These are phyloP conservation scores for Synodontis membranacea DNA, from an alignment of 2,113 vertebrate genomes.

Conservation along the genomic window DNA sequence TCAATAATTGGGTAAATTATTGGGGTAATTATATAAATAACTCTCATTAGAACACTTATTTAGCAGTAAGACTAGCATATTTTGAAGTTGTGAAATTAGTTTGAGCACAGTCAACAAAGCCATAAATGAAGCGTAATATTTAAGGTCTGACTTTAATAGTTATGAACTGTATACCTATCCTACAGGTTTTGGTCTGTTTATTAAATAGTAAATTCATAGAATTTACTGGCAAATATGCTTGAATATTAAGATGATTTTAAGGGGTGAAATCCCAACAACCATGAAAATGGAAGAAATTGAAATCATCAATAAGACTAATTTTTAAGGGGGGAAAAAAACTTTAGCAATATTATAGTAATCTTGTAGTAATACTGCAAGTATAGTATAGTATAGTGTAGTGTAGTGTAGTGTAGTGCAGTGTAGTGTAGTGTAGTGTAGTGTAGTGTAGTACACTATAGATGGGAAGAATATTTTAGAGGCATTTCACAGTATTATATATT, in stretches of 20 bases:
- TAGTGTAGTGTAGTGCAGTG: no score
- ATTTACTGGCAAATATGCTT: not conserved
- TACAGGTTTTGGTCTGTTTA: not conserved
- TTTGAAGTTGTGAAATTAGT: constrained; percentile 34
- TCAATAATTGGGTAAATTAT: constrained; percentile 43
- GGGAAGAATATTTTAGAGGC: no score
- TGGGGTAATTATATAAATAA: constrained; percentile 48
- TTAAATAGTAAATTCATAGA: not conserved
- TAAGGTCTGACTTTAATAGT: constrained; percentile 9
- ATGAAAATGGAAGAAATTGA: not conserved
- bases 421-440: no score
- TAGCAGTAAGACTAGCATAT: constrained; percentile 10
- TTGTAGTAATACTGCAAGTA: no score
- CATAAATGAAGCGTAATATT: constrained; percentile 24
- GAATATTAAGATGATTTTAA: not conserved
- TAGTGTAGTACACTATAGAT: no score
- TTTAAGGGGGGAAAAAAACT: no score
- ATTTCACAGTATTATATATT: no score
- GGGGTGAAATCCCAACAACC: not conserved
- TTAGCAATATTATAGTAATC: no score
- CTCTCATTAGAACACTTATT: constrained; percentile 44
- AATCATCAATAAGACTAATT: not conserved
- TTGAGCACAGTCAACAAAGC: constrained; percentile 24
- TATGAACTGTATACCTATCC: not conserved
- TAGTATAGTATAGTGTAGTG: no score